Base-by-base conservation (phyloP, 2,888 invertebrate genomes). In the Dastarcus helophoroides region DNA sequence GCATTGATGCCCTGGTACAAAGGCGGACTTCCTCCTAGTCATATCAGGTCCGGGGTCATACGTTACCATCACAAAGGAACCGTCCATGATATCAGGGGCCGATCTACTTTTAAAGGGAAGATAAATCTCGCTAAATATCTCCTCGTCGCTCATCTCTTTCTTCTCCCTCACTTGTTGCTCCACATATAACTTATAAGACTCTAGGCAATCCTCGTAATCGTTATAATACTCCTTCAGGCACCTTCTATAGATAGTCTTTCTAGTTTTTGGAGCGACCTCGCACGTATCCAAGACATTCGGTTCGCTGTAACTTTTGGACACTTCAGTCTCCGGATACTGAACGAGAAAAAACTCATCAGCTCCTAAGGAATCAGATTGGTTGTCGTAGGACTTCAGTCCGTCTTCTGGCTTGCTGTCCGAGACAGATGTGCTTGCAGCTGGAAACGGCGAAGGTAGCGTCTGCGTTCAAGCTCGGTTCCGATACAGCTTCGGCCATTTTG, bases 181-280 rank as follows among this genome's bases (percentile, higher is more conserved):
- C 15, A 60, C 50, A n/a, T n/a, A n/a, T n/a, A n/a, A n/a, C 40
- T 64, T 65, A 35, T 53, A 58, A 41, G 69, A 68, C 48, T 71
- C 69, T 26, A 73, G 55, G 42, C 73, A 73, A 42, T 73, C 71
- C 29, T 68, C 71, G 53, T 73, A 71, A 40, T 71, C 76, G 53
- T 74, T 75, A 53, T 73, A 75, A 42, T 73, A 74, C 52, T 74
- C 74, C 15, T 69, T 63, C 41, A 62, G 45, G 32, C 54, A 53
- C 37, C 49, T 53, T 22, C 53, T 48, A 36, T 51, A 57, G n/a
- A n/a, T n/a, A 9, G 46, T 44, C 10, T 43, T 26, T 26, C 43
- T 46, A 6, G 35, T 35, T 5, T 38, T 29, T n/a, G 25, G 29
- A 10, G 36, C 32, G 9, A 38, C 31, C 16, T 41, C 43, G n/a